phyloP scores from a whole-genome alignment of 1,140 invertebrate species.

The Zaprionus camerounensis region DNA sequence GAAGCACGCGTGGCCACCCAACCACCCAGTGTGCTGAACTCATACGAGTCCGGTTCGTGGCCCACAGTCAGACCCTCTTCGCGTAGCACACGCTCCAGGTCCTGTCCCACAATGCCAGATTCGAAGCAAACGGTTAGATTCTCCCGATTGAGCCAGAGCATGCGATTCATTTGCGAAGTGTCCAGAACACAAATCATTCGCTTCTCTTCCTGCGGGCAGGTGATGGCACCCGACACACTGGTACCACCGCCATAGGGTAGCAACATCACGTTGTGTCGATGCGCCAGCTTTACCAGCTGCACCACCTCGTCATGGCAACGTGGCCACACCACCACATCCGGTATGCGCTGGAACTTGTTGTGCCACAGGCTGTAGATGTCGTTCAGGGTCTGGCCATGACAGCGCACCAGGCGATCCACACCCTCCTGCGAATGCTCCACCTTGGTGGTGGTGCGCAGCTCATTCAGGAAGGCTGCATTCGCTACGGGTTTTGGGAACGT shows the following conservation, averaged over 20 bases:
- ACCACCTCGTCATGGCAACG: constrained; percentile 92
- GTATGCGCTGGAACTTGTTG: constrained; percentile 92
- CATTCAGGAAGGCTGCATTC: constrained; percentile 87
- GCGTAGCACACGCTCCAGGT: constrained; percentile 92
- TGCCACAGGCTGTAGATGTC: constrained; percentile 93
- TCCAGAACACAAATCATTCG: constrained; percentile 96
- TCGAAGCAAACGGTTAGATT: constrained; percentile 94
- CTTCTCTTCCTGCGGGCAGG: constrained; percentile 92
- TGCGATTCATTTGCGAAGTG: constrained; percentile 97
- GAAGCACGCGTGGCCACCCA: constrained; percentile 99
- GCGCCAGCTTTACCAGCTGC: constrained; percentile 91
- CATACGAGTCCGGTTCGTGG: constrained; percentile 99
- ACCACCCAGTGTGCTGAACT: constrained; percentile 98
- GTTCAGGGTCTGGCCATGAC: constrained; percentile 97
- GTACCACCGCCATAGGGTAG: constrained; percentile 99
- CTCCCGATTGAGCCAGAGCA: constrained; percentile 96
- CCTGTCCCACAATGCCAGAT: constrained; percentile 97
- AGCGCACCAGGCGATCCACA: constrained; percentile 93
- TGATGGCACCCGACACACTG: constrained; percentile 95
- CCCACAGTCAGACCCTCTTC: constrained; percentile 91
- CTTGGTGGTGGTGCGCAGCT: constrained; percentile 85
- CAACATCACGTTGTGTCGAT: constrained; percentile 91
- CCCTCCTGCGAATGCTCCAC: constrained; percentile 91
- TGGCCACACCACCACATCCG: constrained; percentile 97
- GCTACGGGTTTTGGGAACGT: constrained; percentile 86